phyloP scores from a whole-genome alignment of 2,797 vertebrate genomes.

The Catharus ustulatus region DNA sequence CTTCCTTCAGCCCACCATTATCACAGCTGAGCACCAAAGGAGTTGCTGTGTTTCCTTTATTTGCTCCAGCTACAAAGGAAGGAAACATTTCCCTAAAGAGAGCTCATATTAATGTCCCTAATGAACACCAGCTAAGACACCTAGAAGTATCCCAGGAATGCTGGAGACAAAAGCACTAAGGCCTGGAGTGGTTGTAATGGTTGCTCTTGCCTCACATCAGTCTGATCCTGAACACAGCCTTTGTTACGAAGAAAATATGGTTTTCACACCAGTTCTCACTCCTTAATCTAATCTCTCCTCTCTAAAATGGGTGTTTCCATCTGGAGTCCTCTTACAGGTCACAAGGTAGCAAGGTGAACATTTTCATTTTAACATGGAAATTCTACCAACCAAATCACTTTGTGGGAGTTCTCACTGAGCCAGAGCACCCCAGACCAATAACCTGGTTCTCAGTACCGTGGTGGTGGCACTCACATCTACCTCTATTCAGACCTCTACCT shows the following conservation, averaged over 20 bases:
- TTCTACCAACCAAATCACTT: not conserved
- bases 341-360: not conserved
- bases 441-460: not conserved
- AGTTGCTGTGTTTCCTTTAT: not conserved
- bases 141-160: not conserved
- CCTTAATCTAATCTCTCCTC: not conserved
- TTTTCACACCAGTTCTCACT: not conserved
- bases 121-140: not conserved
- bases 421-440: not conserved
- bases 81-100: not conserved
- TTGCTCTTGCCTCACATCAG: not conserved
- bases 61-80: not conserved
- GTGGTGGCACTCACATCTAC: not conserved
- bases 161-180: not conserved
- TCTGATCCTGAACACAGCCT: not conserved
- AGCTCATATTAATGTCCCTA: not conserved
- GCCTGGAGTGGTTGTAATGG: not conserved
- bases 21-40: not conserved
- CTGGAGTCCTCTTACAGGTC: not conserved
- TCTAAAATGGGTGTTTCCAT: not conserved
- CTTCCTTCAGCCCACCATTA: not conserved
- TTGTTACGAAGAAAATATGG: not conserved
- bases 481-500: not conserved
- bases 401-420: not conserved
- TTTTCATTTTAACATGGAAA: not conserved